Evolutionary conservation across 2,888 invertebrate species (phyloP).

Genomic region (Drosophila percnosoma): DNA sequence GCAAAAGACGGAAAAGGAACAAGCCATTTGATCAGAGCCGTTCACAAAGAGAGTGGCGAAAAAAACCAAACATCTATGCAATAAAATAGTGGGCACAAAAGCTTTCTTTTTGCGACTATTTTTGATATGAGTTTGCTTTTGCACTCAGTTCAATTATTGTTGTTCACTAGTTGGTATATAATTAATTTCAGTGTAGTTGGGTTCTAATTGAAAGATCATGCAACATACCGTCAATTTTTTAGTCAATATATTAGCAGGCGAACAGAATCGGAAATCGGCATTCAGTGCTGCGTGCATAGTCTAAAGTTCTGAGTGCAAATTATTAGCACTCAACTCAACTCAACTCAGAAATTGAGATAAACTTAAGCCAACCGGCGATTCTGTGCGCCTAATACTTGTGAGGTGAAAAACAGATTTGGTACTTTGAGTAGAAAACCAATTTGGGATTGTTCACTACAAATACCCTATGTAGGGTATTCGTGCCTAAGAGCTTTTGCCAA

Average conservation of each 20-base stretch:
- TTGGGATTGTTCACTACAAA: not conserved
- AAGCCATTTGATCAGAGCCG: not conserved
- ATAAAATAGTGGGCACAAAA: not conserved
- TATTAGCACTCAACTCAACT: constrained; percentile 9
- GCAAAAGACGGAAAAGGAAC: not conserved
- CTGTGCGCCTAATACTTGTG: not conserved
- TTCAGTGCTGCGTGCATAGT: not conserved
- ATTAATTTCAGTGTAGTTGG: not conserved
- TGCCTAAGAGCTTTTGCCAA: not conserved
- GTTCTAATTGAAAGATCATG: not conserved
- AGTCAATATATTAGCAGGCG: not conserved
- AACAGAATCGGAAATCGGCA: not conserved
- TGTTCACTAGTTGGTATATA: not conserved
- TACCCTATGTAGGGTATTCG: not conserved
- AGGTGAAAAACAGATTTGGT: constrained; percentile 5
- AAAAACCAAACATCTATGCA: not conserved
- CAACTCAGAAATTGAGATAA: not conserved
- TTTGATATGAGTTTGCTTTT: not conserved
- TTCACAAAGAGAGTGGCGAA: not conserved
- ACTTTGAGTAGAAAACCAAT: not conserved
- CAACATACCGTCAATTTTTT: not conserved
- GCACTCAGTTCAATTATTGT: not conserved
- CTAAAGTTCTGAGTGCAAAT: constrained; percentile 3
- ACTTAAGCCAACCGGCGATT: not conserved
- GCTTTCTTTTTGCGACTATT: not conserved